A percentile compares a stretch with the other conserved stretches of the same genome.
These are phyloP conservation scores for Trachymyrmex septentrionalis DNA, from an alignment of 1,140 invertebrate species.

Conservation along the genomic window DNA sequence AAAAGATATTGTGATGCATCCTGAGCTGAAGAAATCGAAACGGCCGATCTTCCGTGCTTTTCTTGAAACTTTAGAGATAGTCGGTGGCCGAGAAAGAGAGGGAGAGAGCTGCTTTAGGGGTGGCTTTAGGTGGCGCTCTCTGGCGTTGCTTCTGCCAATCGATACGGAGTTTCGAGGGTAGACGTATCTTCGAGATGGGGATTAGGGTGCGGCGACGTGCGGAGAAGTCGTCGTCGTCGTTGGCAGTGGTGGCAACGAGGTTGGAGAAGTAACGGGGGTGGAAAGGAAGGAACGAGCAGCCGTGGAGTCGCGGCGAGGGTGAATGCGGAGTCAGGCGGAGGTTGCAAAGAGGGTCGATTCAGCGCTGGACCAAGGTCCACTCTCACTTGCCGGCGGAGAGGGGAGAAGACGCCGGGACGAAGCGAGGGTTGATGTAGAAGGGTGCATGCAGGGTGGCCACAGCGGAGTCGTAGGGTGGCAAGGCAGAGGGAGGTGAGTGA, in stretches of 20 bases:
- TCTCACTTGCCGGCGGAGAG: conserved; percentile 80
- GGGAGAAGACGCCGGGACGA: conserved; percentile 71
- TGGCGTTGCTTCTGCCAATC: conserved; percentile 80
- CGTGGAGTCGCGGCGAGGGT: conserved; percentile 21
- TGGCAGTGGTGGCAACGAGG: conserved; percentile 34
- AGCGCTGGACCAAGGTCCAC: conserved; percentile 85
- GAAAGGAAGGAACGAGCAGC: conserved; percentile 60
- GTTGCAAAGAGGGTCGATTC: conserved; percentile 83
- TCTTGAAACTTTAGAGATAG: conserved; percentile 35
- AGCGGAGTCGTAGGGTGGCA: conserved; percentile 59
- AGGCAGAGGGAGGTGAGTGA: conserved; percentile 77
- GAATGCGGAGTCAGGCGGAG: conserved; percentile 52
- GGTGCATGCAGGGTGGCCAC: conserved; percentile 64
- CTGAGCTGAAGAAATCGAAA: conserved; percentile 24
- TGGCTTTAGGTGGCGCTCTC: conserved; percentile 79
- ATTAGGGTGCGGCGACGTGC: conserved; percentile 84
- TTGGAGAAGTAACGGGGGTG: conserved; percentile 70
- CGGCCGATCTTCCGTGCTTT: conserved; percentile 26
- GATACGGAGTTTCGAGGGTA: conserved; percentile 80
- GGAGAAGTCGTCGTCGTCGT: conserved; percentile 65
- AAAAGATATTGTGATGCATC: neutral
- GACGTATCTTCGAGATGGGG: conserved; percentile 83
- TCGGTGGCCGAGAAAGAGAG: conserved; percentile 5
- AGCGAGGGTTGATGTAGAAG: conserved; percentile 63
- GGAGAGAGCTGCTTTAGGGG: conserved; percentile 20